Percentiles rank a stretch among this genome's conserved stretches.
These are phyloP conservation scores for Dioctria linearis DNA, from an alignment of 2,888 invertebrate species.

Conservation along the genomic window DNA sequence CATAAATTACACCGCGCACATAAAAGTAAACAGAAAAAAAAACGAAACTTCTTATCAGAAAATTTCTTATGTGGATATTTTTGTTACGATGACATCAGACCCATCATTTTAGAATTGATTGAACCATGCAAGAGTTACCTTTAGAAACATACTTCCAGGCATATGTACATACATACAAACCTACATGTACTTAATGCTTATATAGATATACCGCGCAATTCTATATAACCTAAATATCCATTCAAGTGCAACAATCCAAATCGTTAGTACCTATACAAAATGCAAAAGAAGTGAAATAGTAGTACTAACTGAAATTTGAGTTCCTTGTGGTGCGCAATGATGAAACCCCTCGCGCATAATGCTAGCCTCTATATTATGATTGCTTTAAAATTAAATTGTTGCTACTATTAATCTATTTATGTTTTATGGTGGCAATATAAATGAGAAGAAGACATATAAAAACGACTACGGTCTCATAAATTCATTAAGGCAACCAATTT, in stretches of 20 bases:
- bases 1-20: not conserved
- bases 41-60: not conserved
- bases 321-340: not conserved
- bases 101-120: not conserved
- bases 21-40: slow-evolving; percentile 1
- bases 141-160: not conserved
- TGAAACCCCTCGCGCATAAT: not conserved
- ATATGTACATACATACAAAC: not conserved
- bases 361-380: too few species aligned
- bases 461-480: slow-evolving; percentile 9
- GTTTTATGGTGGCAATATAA: not conserved
- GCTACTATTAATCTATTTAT: not conserved
- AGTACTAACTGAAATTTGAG: slow-evolving; percentile 8
- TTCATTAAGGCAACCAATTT: slow-evolving; percentile 30
- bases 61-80: not conserved
- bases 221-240: slow-evolving; percentile 6
- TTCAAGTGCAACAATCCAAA: not conserved
- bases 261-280: not conserved
- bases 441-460: not conserved
- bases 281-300: not conserved
- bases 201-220: too few species aligned
- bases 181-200: not conserved
- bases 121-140: not conserved
- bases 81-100: not conserved
- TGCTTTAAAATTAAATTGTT: slow-evolving; percentile 1